Percentiles rank a stretch among this genome's conserved stretches.
Evolutionary conservation across 2,797 vertebrate species (phyloP).

Genomic region (Clarias fuscus): DNA sequence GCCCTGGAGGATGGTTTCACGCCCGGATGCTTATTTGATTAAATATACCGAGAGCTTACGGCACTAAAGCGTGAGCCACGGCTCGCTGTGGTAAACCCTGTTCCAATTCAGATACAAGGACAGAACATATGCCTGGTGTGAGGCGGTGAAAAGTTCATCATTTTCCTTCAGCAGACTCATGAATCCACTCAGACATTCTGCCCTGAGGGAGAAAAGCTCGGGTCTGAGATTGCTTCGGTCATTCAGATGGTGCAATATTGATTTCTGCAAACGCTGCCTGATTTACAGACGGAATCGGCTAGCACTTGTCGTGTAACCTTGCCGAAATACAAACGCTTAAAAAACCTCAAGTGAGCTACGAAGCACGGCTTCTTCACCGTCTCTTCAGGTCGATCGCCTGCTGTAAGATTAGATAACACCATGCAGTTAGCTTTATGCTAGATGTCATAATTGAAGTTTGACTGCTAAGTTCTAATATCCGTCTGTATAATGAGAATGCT

Average conservation of each 20-base stretch:
- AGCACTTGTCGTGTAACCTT: neutral
- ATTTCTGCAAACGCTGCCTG: slow-evolving; percentile 44
- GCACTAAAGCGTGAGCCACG: slow-evolving; percentile 44
- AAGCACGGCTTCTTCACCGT: neutral
- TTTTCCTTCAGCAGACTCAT: slow-evolving; percentile 18
- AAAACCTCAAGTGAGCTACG: neutral
- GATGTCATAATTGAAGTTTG: neutral
- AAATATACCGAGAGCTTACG: slow-evolving; percentile 50
- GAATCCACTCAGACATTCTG: slow-evolving; percentile 13
- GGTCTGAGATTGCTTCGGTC: neutral
- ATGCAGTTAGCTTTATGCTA: neutral
- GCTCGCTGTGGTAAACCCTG: slow-evolving; percentile 49
- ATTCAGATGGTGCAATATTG: slow-evolving; percentile 22
- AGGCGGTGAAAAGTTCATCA: slow-evolving; percentile 40
- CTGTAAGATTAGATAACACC: slow-evolving; percentile 5
- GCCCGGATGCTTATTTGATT: slow-evolving; percentile 58
- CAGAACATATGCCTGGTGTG: slow-evolving; percentile 45
- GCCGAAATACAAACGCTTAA: neutral
- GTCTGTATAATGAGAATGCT: neutral
- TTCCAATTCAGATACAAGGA: slow-evolving; percentile 54
- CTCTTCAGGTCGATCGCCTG: neutral
- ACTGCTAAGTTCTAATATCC: neutral
- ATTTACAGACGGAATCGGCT: slow-evolving; percentile 27
- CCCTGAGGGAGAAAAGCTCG: slow-evolving; percentile 20
- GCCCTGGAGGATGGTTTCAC: slow-evolving; percentile 52